These are phyloP conservation scores for Allophyes oxyacanthae DNA, from an alignment of 2,888 invertebrate genomes.

Conservation along the genomic window DNA sequence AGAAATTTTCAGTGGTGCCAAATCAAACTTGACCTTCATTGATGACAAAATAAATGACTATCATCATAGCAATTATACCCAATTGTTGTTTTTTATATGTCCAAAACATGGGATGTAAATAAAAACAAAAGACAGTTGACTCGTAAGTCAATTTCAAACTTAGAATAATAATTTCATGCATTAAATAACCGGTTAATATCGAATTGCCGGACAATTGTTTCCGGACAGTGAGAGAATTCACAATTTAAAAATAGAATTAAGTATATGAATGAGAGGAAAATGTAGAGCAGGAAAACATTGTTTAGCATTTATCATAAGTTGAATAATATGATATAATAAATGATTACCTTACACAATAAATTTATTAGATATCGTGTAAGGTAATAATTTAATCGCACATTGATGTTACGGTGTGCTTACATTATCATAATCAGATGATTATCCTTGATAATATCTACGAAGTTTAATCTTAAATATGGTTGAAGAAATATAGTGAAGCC, in stretches of 20 bases:
- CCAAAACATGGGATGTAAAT: too few species aligned
- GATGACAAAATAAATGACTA: constrained; percentile 20
- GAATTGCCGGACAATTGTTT: background rate
- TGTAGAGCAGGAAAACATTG: background rate
- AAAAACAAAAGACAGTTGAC: too few species aligned
- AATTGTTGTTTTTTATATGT: too few species aligned
- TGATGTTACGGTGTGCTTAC: background rate
- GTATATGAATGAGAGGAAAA: background rate
- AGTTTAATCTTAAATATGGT: too few species aligned
- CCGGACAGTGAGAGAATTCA: too few species aligned
- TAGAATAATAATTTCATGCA: too few species aligned
- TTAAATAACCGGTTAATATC: too few species aligned
- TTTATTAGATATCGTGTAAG: too few species aligned
- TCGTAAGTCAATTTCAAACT: too few species aligned
- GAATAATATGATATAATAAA: constrained; percentile 19
- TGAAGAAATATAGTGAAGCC: too few species aligned
- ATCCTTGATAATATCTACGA: too few species aligned
- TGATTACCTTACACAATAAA: too few species aligned
- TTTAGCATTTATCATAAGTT: constrained; percentile 23
- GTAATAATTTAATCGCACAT: constrained; percentile 15
- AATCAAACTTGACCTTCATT: constrained; percentile 51
- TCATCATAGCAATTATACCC: constrained; percentile 7
- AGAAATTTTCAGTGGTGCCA: constrained; percentile 67
- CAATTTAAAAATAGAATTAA: constrained; percentile 1
- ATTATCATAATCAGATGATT: constrained; percentile 16